These are phyloP conservation scores for Agriotes lineatus DNA, from an alignment of 2,888 invertebrate genomes.

Conservation along the genomic window DNA sequence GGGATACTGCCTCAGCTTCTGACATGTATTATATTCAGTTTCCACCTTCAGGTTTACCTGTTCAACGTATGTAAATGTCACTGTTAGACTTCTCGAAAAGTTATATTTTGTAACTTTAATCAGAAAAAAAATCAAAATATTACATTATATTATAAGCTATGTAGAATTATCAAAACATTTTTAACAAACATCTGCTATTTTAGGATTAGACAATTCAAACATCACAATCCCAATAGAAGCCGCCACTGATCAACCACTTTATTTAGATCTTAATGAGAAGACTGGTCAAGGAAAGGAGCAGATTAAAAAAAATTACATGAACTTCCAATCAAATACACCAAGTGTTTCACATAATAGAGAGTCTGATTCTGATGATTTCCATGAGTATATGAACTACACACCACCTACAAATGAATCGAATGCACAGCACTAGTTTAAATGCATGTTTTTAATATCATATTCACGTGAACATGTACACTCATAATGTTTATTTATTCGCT, in stretches of 20 bases:
- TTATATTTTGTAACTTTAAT: too few relatives aligned
- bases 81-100: too few relatives aligned
- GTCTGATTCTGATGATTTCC: constrained; percentile 43
- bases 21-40: constrained; percentile 69
- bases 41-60: constrained; percentile 69
- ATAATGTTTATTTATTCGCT: constrained; percentile 39
- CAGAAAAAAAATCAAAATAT: too few relatives aligned
- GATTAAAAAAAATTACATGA: constrained; percentile 54
- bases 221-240: neutral
- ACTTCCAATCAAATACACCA: constrained; percentile 45
- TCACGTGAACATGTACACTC: constrained; percentile 26
- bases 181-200: neutral
- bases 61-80: constrained; percentile 66
- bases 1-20: constrained; percentile 53
- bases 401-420: constrained; percentile 42
- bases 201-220: constrained; percentile 7
- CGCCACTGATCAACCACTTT: neutral
- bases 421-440: constrained; percentile 4
- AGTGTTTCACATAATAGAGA: neutral
- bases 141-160: too few relatives aligned
- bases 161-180: neutral
- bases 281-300: constrained; percentile 28
- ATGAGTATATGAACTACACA: constrained; percentile 61
- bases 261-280: constrained; percentile 9
- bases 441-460: constrained; percentile 29